Evolutionary conservation across 2,888 invertebrate genomes (phyloP).

Genomic region (Dicranocentrus wangi): DNA sequence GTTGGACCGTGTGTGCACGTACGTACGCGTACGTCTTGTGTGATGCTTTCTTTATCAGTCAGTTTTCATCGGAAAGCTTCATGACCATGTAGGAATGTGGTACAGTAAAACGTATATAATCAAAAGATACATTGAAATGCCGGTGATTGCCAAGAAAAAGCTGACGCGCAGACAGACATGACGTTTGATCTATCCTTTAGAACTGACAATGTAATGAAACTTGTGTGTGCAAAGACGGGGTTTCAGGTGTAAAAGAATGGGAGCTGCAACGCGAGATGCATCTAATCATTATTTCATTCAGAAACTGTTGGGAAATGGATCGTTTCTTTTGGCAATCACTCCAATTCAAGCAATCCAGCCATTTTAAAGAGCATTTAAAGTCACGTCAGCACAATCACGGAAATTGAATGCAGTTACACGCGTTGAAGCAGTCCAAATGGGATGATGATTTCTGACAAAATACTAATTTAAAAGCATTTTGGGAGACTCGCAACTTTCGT

Average conservation of each 20-base stretch:
- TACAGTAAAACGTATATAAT: not conserved
- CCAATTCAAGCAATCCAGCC: not conserved
- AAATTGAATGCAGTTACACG: not conserved
- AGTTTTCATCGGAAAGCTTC: not conserved
- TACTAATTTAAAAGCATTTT: no score
- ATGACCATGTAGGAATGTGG: no score
- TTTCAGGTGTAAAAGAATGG: not conserved
- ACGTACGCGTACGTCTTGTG: no score
- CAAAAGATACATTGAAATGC: no score
- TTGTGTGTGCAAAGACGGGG: not conserved
- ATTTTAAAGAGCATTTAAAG: not conserved
- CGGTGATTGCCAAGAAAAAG: not conserved
- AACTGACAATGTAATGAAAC: not conserved
- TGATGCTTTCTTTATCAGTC: conserved; percentile 6
- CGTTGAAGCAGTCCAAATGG: not conserved
- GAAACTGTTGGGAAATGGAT: not conserved
- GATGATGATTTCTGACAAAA: not conserved
- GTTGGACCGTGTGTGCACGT: no score
- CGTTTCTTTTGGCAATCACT: not conserved
- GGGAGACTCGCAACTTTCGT: conserved; percentile 22
- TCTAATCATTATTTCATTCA: not conserved
- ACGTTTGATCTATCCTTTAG: not conserved
- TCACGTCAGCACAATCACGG: not conserved
- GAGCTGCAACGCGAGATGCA: conserved; percentile 1
- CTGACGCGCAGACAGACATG: not conserved